A percentile compares a stretch with the other conserved stretches of the same genome.
These are phyloP conservation scores for Dryas iulia DNA, from an alignment of 1,140 invertebrate species.

Conservation along the genomic window DNA sequence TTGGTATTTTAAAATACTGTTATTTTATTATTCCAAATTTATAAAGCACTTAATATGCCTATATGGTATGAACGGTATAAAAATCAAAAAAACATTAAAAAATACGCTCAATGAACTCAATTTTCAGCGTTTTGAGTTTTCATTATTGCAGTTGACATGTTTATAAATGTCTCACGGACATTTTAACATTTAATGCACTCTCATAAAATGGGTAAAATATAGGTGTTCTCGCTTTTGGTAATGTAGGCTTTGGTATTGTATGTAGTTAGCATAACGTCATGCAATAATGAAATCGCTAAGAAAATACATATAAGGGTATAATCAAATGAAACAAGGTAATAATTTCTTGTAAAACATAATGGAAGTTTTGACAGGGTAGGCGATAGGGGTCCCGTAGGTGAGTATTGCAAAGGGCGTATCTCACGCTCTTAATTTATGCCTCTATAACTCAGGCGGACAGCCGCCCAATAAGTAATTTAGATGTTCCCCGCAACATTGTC, in stretches of 20 bases:
- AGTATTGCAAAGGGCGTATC: constrained; percentile 50
- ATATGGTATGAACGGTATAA: neutral
- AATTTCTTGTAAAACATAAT: constrained; percentile 33
- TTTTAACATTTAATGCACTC: constrained; percentile 7
- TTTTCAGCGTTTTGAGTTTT: neutral
- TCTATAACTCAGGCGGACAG: constrained; percentile 71
- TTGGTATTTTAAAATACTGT: neutral
- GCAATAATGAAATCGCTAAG: constrained; percentile 2
- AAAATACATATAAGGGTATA: constrained; percentile 4
- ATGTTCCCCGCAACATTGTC: constrained; percentile 71
- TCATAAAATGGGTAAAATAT: constrained; percentile 19
- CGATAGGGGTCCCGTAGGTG: constrained; percentile 24
- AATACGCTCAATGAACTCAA: neutral
- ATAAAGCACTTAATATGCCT: neutral
- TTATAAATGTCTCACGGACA: neutral
- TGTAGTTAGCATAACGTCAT: neutral
- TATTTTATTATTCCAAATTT: neutral
- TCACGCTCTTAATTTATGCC: constrained; percentile 65
- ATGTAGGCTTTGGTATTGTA: neutral
- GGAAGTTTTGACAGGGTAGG: constrained; percentile 24
- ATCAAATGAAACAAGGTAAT: constrained; percentile 24
- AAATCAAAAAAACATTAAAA: neutral
- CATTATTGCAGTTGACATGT: constrained; percentile 2
- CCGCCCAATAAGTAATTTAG: constrained; percentile 73
- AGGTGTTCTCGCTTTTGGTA: constrained; percentile 21